Evolutionary conservation across 2,888 invertebrate species (phyloP).

Genomic region (Lapara coniferarum): DNA sequence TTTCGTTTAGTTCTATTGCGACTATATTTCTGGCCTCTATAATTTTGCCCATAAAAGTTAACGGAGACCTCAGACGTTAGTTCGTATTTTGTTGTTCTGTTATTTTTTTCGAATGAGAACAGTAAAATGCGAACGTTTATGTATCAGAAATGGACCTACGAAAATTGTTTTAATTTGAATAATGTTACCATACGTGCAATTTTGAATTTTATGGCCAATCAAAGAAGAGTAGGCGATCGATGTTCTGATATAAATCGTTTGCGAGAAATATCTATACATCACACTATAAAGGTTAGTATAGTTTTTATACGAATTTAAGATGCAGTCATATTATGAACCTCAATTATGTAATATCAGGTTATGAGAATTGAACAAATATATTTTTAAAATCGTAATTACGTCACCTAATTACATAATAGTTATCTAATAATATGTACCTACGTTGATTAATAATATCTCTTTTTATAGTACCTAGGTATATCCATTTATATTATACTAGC

Average conservation of each 20-base stretch:
- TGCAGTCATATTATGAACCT: background rate
- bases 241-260: constrained; percentile 34
- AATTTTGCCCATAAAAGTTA: constrained; percentile 28
- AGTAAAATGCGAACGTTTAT: constrained; percentile 41
- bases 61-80: constrained; percentile 22
- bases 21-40: constrained; percentile 22
- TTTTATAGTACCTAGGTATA: too few relatives aligned
- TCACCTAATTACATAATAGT: background rate
- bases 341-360: background rate
- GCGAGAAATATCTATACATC: constrained; percentile 7
- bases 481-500: background rate
- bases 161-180: constrained; percentile 62
- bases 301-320: background rate
- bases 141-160: constrained; percentile 48
- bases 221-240: constrained; percentile 47
- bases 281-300: background rate
- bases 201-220: constrained; percentile 67
- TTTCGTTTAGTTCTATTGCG: constrained; percentile 16
- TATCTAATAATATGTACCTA: too few relatives aligned
- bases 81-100: constrained; percentile 31
- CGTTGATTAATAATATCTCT: too few relatives aligned
- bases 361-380: background rate
- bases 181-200: constrained; percentile 65
- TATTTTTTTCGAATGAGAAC: constrained; percentile 30
- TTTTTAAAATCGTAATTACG: background rate